Evolutionary conservation across 2,113 vertebrate species (phyloP).

Genomic region (Tragulus kanchil): DNA sequence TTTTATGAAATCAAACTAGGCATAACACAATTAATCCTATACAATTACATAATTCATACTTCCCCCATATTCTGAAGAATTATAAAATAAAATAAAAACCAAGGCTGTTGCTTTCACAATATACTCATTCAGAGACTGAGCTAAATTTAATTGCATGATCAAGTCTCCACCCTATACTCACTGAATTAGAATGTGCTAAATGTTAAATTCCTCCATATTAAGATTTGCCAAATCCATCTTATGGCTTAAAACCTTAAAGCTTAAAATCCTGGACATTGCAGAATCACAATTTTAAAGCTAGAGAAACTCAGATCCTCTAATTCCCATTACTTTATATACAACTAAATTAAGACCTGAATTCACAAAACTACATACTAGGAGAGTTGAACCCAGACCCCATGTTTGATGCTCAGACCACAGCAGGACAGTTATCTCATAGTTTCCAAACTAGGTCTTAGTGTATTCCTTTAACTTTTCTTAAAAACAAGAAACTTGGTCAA

Average conservation of each 20-base stretch:
- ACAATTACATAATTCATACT: not conserved
- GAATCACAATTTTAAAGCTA: slow-evolving; percentile 50
- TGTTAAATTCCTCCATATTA: not conserved
- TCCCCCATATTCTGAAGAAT: not conserved
- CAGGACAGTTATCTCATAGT: not conserved
- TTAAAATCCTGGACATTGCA: slow-evolving; percentile 16
- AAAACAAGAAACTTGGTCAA: slow-evolving; percentile 46
- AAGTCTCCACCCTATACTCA: slow-evolving; percentile 46
- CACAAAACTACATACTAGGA: not conserved
- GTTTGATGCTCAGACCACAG: not conserved
- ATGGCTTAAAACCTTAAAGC: not conserved
- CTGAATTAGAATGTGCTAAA: slow-evolving; percentile 17
- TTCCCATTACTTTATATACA: not conserved
- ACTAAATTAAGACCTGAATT: not conserved
- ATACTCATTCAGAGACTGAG: slow-evolving; percentile 20
- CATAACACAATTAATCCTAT: not conserved
- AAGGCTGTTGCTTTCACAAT: not conserved
- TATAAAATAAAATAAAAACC: slow-evolving; percentile 12
- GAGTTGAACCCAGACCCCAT: not conserved
- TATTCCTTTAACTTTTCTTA: slow-evolving; percentile 57
- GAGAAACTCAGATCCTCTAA: slow-evolving; percentile 31
- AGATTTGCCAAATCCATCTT: slow-evolving; percentile 7
- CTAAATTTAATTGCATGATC: slow-evolving; percentile 39
- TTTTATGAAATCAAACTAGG: slow-evolving; percentile 49
- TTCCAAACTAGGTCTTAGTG: slow-evolving; percentile 14